Evolutionary conservation across 2,797 vertebrate genomes (phyloP), one percentile per base, ranked within the genome.

Genomic region (Cichlasoma orientale): DNA sequence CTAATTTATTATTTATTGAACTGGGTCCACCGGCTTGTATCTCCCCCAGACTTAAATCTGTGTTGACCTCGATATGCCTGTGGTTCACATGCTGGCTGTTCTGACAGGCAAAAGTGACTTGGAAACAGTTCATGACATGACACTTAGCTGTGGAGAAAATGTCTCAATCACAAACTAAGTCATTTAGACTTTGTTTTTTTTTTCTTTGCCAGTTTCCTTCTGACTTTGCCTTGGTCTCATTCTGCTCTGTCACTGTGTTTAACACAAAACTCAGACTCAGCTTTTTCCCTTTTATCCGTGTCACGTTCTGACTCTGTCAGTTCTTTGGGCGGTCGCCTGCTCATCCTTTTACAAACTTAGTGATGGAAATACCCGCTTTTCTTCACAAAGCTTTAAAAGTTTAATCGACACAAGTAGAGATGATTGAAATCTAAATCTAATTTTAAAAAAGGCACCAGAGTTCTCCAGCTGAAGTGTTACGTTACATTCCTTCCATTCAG

Each of bases 1-100:
- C 74, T 63, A 80, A 80, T 90, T 75, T 69, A 38, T 86, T 88
- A 81, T 88, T 92, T 87, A 85, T 86, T 55, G 59, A 56, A 29
- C 61, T 36, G 53, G 63, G 56, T 86, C 76, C 77, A 58, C 27
- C 50, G n/a, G 79, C 56, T 53, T 58, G 56, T 59, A 66, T 73
- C 27, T 75, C 50, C 36, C n/a, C 61, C 47, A 72, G 74, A 54
- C 44, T 82, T 38, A 74, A 78, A 82, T 84, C 56, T 52, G 73
- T 33, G 73, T 61, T 86, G 86, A 90, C 82, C 85, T 84, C 2
- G 1, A 77, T 57, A 21, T 1, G 11, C 25, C 78, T 50, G 70
- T 13, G 66, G 57, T 36, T 68, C 21, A 63, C 77, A 75, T 1
- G 56, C 23, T 33, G 25, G 3, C 58, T 29, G 76, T 27, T 71